Percentiles rank a stretch among this genome's conserved stretches.
These are phyloP conservation scores for Chloroceryle aenea DNA, from an alignment of 2,113 vertebrate genomes.

Conservation along the genomic window DNA sequence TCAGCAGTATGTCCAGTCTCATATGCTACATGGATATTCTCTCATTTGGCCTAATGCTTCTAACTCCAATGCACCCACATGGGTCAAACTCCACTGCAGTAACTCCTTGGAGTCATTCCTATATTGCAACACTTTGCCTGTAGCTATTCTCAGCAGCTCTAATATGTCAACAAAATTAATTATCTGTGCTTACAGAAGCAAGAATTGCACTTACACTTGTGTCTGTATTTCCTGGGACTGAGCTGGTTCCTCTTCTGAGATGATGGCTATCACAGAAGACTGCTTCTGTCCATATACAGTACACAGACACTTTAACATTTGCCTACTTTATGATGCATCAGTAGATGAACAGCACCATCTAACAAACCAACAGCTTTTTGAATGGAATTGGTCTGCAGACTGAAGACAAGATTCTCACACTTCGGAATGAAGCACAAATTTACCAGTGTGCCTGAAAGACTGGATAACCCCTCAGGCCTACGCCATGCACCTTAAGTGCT, in stretches of 20 bases:
- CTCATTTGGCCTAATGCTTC: neutral
- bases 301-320: neutral
- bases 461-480: neutral
- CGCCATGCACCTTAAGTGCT: neutral
- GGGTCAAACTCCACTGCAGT: neutral
- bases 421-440: neutral
- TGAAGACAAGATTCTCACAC: neutral
- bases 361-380: neutral
- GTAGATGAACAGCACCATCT: neutral
- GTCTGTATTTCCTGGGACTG: neutral
- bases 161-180: slow-evolving; percentile 18
- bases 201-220: neutral
- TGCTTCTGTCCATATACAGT: neutral
- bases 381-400: neutral
- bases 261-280: neutral
- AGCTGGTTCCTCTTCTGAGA: neutral
- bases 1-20: neutral
- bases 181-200: neutral
- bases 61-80: neutral
- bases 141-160: slow-evolving; percentile 31
- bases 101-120: slow-evolving; percentile 11
- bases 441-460: neutral
- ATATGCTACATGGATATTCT: neutral
- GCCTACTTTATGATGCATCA: neutral
- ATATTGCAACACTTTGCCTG: slow-evolving; percentile 16